Conservation (phyloP, 2,888 invertebrate genomes). For the Sinhomidia bicolor region DNA sequence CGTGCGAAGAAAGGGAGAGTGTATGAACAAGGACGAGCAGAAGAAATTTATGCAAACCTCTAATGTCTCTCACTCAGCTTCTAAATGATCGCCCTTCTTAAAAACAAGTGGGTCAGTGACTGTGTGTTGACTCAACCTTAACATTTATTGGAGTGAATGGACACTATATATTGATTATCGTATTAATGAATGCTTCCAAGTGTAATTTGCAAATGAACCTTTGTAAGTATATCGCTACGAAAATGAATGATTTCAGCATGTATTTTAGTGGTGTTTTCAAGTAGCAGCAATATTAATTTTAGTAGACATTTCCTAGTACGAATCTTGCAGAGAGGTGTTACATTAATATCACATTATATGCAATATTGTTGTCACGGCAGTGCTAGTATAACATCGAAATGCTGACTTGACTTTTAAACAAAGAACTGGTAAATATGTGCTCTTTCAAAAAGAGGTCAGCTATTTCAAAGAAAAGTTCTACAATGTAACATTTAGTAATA, state of each 20-base stretch:
- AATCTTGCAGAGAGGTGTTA: conserved; percentile 18
- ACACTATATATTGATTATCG: conserved; percentile 54
- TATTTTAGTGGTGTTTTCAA: conserved; percentile 52
- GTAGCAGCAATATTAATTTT: conserved; percentile 53
- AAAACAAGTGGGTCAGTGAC: conserved; percentile 8
- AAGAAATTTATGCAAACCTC: conserved; percentile 5
- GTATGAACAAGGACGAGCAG: not conserved
- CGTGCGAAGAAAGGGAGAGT: conserved; percentile 3
- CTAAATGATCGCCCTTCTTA: not conserved
- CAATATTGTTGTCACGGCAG: conserved; percentile 14
- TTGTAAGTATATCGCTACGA: conserved; percentile 23
- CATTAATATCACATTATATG: conserved; percentile 21
- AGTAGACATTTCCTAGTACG: not conserved
- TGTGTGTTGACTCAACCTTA: conserved; percentile 27
- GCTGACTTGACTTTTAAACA: conserved; percentile 28
- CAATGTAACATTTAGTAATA: not conserved
- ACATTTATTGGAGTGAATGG: conserved; percentile 49
- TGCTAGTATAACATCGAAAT: conserved; percentile 60
- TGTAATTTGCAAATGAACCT: conserved; percentile 53
- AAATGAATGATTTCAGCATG: conserved; percentile 16
- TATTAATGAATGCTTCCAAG: conserved; percentile 66
- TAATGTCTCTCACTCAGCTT: conserved; percentile 17
- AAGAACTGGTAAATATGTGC: conserved; percentile 30
- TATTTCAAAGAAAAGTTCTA: conserved; percentile 17
- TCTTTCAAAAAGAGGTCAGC: conserved; percentile 47